Evolutionary conservation across 1,140 invertebrate genomes (phyloP), one percentile per base, ranked within the genome.

Genomic region (Cydia amplana): DNA sequence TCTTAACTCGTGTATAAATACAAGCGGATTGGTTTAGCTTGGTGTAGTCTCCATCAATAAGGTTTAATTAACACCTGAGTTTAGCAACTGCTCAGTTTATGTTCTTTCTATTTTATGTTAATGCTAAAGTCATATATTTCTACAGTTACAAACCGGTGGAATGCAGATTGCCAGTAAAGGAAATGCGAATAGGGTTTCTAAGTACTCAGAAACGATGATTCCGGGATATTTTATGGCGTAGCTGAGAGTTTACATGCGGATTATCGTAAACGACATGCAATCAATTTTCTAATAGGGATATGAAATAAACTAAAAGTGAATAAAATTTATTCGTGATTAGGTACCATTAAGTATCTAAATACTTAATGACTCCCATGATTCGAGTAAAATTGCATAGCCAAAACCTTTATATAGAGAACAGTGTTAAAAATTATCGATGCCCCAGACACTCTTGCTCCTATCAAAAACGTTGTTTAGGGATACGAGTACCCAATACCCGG

Each of bases 31-130:
- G 43, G 18, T 70, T 70, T 36, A 20, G 55, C n/a, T 36, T 36
- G 5, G 65, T 70, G 6, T 70, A 20, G 65, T 40, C 14, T 32
- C 16, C 65, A 43, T 70, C 28, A 70, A 70, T 40, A 40, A 70
- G 18, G 28, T 40, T 70, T 70, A 36, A 70, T 70, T 70, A 65
- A 70, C 32, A 40, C 65, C 43, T 9, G 32, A 70, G 16, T 36
- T 70, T 70, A 36, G 32, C 28, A 32, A 36, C n/a, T 70, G 65
- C 32, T 70, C 16, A 4, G 28, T 32, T 36, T 70, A 36, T 70
- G 32, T 70, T 18, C 32, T 70, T 32, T 43, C 65, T 70, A 65
- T 65, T 36, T 65, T 36, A 32, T 65, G 28, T 70, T 70, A 36
- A 70, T 70, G 65, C 28, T 67, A 43, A 40, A 36, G 32, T 70